A percentile compares a stretch with the other conserved stretches of the same genome.
Conservation (phyloP, 2,113 vertebrate species). For the Actinemys pallida region DNA sequence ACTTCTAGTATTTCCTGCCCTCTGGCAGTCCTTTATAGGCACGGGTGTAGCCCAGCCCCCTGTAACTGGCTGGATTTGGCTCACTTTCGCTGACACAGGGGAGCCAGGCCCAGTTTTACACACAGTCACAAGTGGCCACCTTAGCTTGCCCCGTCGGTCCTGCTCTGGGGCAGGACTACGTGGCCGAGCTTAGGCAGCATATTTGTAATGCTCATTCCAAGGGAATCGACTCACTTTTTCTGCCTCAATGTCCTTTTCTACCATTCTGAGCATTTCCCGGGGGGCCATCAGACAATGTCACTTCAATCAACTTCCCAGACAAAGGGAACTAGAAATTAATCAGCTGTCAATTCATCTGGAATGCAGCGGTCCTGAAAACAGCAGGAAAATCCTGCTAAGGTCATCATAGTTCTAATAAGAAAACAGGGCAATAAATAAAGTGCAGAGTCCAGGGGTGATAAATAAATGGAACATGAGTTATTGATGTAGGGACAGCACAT, state of each 20-base stretch:
- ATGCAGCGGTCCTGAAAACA: fast-evolving
- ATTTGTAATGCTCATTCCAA: fast-evolving
- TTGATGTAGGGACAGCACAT: background rate
- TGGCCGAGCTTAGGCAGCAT: background rate
- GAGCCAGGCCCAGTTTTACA: background rate
- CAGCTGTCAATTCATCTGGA: fast-evolving
- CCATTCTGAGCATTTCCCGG: background rate
- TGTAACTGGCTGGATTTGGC: background rate
- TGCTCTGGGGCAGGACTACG: fast-evolving
- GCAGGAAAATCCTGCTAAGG: fast-evolving
- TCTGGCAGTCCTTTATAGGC: background rate
- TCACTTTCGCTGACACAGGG: background rate
- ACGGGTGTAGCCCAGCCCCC: background rate
- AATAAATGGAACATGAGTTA: background rate
- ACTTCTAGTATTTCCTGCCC: background rate
- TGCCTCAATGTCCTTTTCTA: background rate
- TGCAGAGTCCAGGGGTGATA: background rate
- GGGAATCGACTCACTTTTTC: background rate
- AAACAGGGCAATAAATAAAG: background rate
- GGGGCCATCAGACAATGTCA: background rate
- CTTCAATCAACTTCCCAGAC: background rate
- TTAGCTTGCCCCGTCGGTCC: background rate
- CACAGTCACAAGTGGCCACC: fast-evolving
- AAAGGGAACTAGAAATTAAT: background rate
- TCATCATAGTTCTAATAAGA: background rate